Evolutionary conservation across 2,888 invertebrate genomes (phyloP).

Genomic region (Ganaspis brasiliensis): DNA sequence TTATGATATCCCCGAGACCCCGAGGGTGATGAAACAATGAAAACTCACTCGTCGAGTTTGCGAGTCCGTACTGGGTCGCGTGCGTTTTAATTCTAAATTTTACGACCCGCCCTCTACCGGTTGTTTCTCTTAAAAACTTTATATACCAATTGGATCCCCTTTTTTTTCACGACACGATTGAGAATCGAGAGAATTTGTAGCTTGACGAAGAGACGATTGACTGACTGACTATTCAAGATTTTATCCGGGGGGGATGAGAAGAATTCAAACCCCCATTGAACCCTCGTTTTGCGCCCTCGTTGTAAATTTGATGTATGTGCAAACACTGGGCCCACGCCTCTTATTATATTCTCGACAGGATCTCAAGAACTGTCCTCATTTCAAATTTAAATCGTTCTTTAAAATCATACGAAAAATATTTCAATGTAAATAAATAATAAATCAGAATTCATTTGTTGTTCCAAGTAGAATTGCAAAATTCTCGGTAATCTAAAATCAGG

Average conservation of each 20-base stretch:
- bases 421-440: too few species aligned
- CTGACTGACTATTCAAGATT: constrained; percentile 61
- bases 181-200: too few species aligned
- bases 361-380: constrained; percentile 36
- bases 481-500: too few species aligned
- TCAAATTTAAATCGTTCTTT: neutral
- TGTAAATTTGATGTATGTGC: constrained; percentile 57
- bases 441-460: too few species aligned
- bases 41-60: constrained; percentile 57
- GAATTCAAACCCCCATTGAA: constrained; percentile 2
- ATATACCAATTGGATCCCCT: neutral
- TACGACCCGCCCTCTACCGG: constrained; percentile 57
- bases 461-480: too few species aligned
- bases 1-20: constrained; percentile 62
- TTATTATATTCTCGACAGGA: constrained; percentile 12
- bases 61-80: constrained; percentile 65
- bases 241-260: neutral
- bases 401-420: constrained; percentile 57
- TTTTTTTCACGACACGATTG: constrained; percentile 15
- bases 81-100: constrained; percentile 74
- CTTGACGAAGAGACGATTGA: constrained; percentile 69
- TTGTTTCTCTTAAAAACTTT: constrained; percentile 45
- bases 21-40: constrained; percentile 65
- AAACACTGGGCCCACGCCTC: constrained; percentile 56
- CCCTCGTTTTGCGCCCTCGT: constrained; percentile 52